phyloP scores from a whole-genome alignment of 2,797 vertebrate genomes.

The Sardinella longiceps region DNA sequence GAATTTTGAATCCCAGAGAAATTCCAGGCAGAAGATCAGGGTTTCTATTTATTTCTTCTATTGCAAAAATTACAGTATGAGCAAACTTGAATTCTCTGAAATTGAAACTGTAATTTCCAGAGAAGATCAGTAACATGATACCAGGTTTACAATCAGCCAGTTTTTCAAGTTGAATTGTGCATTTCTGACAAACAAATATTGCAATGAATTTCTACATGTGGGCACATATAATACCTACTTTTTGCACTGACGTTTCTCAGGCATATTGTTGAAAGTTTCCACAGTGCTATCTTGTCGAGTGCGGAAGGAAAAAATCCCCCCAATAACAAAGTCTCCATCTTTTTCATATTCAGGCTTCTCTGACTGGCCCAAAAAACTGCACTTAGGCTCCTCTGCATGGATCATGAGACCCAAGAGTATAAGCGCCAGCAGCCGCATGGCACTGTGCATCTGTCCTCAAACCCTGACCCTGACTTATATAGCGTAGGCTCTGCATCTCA shows the following conservation, averaged over 20 bases:
- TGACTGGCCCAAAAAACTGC: constrained; percentile 55
- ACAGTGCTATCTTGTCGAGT: constrained; percentile 65
- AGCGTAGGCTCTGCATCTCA: not conserved
- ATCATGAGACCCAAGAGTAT: constrained; percentile 57
- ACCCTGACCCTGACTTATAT: not conserved
- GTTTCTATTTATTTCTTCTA: constrained; percentile 75
- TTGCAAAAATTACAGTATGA: constrained; percentile 75
- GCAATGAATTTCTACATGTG: not conserved
- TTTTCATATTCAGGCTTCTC: constrained; percentile 67
- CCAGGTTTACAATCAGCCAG: not conserved
- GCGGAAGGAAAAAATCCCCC: constrained; percentile 79
- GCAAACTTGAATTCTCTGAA: constrained; percentile 80
- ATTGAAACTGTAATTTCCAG: constrained; percentile 66
- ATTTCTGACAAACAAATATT: no score
- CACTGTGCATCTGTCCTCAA: constrained; percentile 28
- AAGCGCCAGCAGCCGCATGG: constrained; percentile 60
- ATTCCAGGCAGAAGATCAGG: constrained; percentile 64
- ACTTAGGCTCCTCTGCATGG: constrained; percentile 56
- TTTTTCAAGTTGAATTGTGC: not conserved
- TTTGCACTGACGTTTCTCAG: constrained; percentile 66
- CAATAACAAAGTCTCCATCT: constrained; percentile 74
- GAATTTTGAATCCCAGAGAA: constrained; percentile 76
- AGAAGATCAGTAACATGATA: not conserved
- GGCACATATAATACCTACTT: constrained; percentile 65
- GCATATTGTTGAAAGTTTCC: constrained; percentile 68